phyloP scores from a whole-genome alignment of 2,888 invertebrate species.

The Xestia sexstrigata region DNA sequence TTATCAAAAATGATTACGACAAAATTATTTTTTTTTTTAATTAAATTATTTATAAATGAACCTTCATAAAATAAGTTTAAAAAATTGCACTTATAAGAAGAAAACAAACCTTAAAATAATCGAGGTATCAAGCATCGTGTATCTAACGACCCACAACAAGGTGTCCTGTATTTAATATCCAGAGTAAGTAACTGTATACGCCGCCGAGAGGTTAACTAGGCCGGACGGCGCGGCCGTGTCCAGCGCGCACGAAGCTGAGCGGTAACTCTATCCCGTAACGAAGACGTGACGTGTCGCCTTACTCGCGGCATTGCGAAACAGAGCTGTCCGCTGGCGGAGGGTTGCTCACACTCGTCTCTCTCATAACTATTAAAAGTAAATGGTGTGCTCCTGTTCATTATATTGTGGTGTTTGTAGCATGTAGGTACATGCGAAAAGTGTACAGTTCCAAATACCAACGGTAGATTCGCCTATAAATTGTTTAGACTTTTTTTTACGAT shows the following conservation, averaged over 20 bases:
- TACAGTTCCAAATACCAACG: too few relatives aligned
- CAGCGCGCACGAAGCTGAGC: neutral
- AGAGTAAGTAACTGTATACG: neutral
- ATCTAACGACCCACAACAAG: neutral
- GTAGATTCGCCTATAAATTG: too few relatives aligned
- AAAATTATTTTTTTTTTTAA: too few relatives aligned
- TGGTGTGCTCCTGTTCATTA: neutral
- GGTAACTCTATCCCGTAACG: conserved; percentile 9
- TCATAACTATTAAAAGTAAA: neutral
- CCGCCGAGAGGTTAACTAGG: conserved; percentile 1
- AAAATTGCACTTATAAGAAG: too few relatives aligned
- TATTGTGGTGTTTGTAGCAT: neutral
- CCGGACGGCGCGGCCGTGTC: conserved; percentile 9
- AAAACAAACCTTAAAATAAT: too few relatives aligned
- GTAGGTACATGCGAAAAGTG: neutral
- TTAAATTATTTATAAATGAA: too few relatives aligned
- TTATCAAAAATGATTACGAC: too few relatives aligned
- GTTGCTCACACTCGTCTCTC: neutral
- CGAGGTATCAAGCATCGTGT: neutral
- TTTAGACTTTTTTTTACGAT: too few relatives aligned
- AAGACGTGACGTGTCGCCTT: neutral
- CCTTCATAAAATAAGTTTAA: too few relatives aligned
- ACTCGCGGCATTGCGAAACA: neutral
- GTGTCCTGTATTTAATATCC: neutral
- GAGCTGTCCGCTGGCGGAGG: neutral